Evolutionary conservation across 2,888 invertebrate species (phyloP).

Genomic region (Pristionchus exspectatus): DNA sequence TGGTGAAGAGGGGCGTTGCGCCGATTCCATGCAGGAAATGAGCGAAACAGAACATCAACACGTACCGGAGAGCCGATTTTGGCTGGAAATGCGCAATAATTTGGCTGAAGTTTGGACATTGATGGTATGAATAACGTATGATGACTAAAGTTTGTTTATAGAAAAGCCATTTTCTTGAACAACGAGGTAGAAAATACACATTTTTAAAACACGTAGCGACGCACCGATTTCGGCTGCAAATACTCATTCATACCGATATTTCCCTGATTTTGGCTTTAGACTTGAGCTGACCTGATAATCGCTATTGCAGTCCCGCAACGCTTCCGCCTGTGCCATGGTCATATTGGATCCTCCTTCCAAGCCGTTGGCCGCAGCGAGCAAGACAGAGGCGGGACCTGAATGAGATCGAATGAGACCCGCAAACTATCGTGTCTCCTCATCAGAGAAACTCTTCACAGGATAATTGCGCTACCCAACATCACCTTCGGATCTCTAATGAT

Average conservation of each 20-base stretch:
- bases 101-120: too few species aligned
- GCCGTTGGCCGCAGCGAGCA: slow-evolving; percentile 15
- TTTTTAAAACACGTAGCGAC: slow-evolving; percentile 75
- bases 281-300: slow-evolving; percentile 26
- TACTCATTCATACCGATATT: too few species aligned
- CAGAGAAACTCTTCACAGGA: too few species aligned
- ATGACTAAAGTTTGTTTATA: too few species aligned
- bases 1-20: slow-evolving; percentile 90
- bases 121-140: too few species aligned
- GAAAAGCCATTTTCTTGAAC: too few species aligned
- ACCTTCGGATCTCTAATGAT: too few species aligned
- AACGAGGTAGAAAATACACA: too few species aligned
- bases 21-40: slow-evolving; percentile 91
- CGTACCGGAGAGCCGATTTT: slow-evolving; percentile 71
- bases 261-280: too few species aligned
- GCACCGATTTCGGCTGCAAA: slow-evolving; percentile 62
- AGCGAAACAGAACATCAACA: slow-evolving; percentile 86
- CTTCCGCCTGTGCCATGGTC: slow-evolving; percentile 41
- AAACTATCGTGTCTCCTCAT: too few species aligned
- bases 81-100: slow-evolving; percentile 56
- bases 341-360: neutral
- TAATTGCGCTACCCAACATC: too few species aligned
- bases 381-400: neutral
- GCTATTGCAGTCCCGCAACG: slow-evolving; percentile 39
- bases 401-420: too few species aligned